phyloP scores from a whole-genome alignment of 35 echinoderm and acorn worm species.

The Hemicentrotus pulcherrimus region DNA sequence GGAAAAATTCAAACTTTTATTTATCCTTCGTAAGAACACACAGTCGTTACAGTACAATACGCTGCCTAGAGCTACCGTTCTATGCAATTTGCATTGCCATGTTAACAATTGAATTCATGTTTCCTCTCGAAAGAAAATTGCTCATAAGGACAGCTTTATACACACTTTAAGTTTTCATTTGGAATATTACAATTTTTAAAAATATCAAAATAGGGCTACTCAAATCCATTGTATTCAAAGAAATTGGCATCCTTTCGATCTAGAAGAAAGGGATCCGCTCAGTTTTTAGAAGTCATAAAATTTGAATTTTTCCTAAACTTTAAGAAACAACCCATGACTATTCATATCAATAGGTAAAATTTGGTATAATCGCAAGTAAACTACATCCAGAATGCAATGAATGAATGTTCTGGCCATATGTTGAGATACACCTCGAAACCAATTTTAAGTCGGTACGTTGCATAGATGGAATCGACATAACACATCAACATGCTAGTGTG shows the following conservation, averaged over 20 bases:
- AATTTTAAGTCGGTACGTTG: neutral
- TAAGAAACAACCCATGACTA: neutral
- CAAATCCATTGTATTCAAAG: neutral
- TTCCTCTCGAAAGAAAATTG: neutral
- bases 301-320: neutral
- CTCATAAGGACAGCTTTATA: neutral
- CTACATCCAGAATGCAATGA: neutral
- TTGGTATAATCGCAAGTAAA: neutral
- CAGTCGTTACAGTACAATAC: slow-evolving; percentile 36
- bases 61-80: slow-evolving; percentile 39
- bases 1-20: slow-evolving; percentile 47
- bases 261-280: neutral
- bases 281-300: neutral
- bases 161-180: slow-evolving; percentile 9
- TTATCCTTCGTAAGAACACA: slow-evolving; percentile 38
- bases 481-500: neutral
- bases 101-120: slow-evolving; percentile 16
- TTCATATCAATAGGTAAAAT: neutral
- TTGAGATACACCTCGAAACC: neutral
- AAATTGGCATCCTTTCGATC: neutral
- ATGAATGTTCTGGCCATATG: neutral
- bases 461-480: neutral
- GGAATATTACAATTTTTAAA: slow-evolving; percentile 32
- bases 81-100: slow-evolving; percentile 22
- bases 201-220: slow-evolving; percentile 33